A percentile compares a stretch with the other conserved stretches of the same genome.
Conservation (phyloP, 1,140 invertebrate species). For the Saxidomus purpurata region DNA sequence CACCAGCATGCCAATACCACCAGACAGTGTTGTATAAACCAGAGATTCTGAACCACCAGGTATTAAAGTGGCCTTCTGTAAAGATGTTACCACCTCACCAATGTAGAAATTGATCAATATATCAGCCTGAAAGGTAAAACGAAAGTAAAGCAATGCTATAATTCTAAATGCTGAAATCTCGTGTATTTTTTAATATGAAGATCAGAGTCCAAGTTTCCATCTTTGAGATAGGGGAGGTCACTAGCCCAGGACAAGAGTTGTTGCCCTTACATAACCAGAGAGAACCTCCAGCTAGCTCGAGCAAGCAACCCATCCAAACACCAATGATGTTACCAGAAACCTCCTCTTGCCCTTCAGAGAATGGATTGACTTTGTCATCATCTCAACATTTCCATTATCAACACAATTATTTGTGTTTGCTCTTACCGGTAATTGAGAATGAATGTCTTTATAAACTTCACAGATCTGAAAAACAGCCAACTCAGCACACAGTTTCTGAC, state of each 20-base stretch:
- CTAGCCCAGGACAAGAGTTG: slow-evolving; percentile 47
- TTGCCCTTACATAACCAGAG: slow-evolving; percentile 29
- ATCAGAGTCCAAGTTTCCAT: slow-evolving; percentile 61
- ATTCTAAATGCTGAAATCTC: too few relatives aligned
- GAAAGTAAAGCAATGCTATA: background rate
- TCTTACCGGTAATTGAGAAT: too few relatives aligned
- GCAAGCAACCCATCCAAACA: slow-evolving; percentile 22
- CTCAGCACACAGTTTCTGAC: too few relatives aligned
- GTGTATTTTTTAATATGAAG: background rate
- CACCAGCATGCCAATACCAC: slow-evolving; percentile 96
- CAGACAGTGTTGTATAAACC: slow-evolving; percentile 98
- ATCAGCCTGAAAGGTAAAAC: slow-evolving; percentile 89
- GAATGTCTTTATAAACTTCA: too few relatives aligned
- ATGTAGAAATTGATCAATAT: slow-evolving; percentile 97
- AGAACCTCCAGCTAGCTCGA: slow-evolving; percentile 46
- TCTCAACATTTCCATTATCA: background rate
- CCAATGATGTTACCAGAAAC: slow-evolving; percentile 42
- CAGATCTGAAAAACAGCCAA: too few relatives aligned
- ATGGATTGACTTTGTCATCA: slow-evolving; percentile 61
- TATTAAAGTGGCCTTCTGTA: slow-evolving; percentile 97
- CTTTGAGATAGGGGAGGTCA: slow-evolving; percentile 42
- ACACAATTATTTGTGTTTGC: too few relatives aligned
- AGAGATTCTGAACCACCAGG: slow-evolving; percentile 98
- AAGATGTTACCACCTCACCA: slow-evolving; percentile 93
- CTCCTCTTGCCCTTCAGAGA: slow-evolving; percentile 39